Evolutionary conservation across 2,113 vertebrate species (phyloP).

Genomic region (Paracanthobrama guichenoti): DNA sequence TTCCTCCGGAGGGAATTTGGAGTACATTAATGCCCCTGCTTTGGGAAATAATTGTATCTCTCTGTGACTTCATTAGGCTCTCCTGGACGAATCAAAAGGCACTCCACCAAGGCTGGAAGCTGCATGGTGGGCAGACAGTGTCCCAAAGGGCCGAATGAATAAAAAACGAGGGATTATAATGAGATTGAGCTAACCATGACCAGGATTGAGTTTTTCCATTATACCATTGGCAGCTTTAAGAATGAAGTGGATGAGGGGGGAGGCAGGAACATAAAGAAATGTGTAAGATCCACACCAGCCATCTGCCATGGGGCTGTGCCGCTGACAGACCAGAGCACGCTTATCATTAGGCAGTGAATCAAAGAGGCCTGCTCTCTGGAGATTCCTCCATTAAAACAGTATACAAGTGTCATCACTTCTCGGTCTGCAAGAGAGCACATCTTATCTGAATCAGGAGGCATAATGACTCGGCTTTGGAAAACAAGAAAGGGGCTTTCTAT

Average conservation of each 20-base stretch:
- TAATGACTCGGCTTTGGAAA: slow-evolving; percentile 58
- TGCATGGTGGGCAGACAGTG: slow-evolving; percentile 81
- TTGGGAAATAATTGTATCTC: slow-evolving; percentile 82
- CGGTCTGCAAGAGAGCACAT: slow-evolving; percentile 50
- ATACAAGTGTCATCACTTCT: slow-evolving; percentile 64
- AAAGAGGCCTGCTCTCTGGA: slow-evolving; percentile 74
- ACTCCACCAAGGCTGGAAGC: slow-evolving; percentile 82
- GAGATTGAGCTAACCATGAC: slow-evolving; percentile 95
- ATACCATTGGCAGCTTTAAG: slow-evolving; percentile 76
- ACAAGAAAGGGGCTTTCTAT: slow-evolving; percentile 44
- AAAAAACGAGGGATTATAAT: slow-evolving; percentile 85
- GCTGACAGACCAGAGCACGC: slow-evolving; percentile 70
- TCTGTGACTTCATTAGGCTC: slow-evolving; percentile 83
- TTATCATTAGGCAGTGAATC: slow-evolving; percentile 78
- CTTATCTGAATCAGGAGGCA: slow-evolving; percentile 59
- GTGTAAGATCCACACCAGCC: slow-evolving; percentile 75
- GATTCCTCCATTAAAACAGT: slow-evolving; percentile 75
- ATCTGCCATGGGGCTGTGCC: slow-evolving; percentile 79
- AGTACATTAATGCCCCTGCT: slow-evolving; percentile 80
- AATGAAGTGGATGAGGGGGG: slow-evolving; percentile 55
- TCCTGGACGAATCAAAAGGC: slow-evolving; percentile 80
- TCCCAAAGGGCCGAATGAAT: slow-evolving; percentile 85
- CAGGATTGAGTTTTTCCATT: slow-evolving; percentile 78
- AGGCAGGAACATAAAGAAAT: slow-evolving; percentile 77
- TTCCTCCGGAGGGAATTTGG: slow-evolving; percentile 77